These are phyloP conservation scores for Stichodactyla helianthus DNA, from an alignment of 64 coral and sea anemone species.

Conservation along the genomic window DNA sequence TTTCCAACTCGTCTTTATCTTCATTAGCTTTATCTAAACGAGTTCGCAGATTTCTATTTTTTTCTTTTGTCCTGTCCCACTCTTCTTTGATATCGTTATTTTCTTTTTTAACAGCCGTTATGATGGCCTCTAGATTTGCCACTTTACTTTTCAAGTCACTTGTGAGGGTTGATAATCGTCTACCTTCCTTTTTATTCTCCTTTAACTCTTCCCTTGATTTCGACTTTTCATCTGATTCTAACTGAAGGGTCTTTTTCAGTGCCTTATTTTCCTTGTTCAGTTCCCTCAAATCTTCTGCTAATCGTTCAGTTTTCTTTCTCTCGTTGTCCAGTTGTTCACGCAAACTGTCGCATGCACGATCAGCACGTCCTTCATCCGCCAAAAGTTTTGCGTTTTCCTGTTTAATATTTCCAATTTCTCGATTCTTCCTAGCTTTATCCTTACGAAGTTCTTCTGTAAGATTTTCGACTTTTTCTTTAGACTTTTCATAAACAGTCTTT, in stretches of 20 bases:
- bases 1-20: constrained; percentile 71
- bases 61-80: constrained; percentile 26
- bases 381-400: constrained; percentile 13
- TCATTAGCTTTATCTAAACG: constrained; percentile 36
- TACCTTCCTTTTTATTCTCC: constrained; percentile 12
- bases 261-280: constrained; percentile 26
- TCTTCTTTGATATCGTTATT: constrained; percentile 40
- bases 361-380: background rate
- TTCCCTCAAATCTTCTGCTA: constrained; percentile 35
- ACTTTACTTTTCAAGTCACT: constrained; percentile 15
- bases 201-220: background rate
- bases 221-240: background rate
- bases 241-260: constrained; percentile 24
- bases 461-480: constrained; percentile 5
- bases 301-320: background rate
- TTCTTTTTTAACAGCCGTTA: constrained; percentile 36
- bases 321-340: constrained; percentile 31
- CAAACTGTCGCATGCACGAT: constrained; percentile 27
- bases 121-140: constrained; percentile 15
- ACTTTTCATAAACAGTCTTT: background rate
- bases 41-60: constrained; percentile 25
- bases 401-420: constrained; percentile 3
- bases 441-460: constrained; percentile 12
- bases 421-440: constrained; percentile 16
- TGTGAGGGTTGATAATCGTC: background rate